These are phyloP conservation scores for Drosophila antonietae DNA, from an alignment of 2,888 invertebrate genomes.

Conservation along the genomic window DNA sequence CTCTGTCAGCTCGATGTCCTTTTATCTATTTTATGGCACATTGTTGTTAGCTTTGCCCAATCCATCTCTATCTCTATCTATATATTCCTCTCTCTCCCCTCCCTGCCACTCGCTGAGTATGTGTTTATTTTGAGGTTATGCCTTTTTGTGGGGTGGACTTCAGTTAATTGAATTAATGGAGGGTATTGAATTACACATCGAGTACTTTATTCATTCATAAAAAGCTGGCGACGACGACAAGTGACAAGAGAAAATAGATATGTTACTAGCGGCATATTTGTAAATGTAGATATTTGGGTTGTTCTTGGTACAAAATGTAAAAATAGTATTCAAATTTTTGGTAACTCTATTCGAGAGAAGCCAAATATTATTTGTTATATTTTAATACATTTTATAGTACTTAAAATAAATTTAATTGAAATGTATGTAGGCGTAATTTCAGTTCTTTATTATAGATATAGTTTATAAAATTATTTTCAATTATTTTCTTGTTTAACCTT, in stretches of 20 bases:
- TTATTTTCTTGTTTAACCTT: not conserved
- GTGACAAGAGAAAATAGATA: constrained; percentile 16
- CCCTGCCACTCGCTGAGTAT: not conserved
- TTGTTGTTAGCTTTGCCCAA: constrained; percentile 30
- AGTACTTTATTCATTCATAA: constrained; percentile 4
- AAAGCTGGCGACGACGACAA: constrained; percentile 23
- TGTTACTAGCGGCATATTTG: not conserved
- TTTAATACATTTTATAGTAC: not conserved
- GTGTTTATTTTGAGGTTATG: constrained; percentile 51
- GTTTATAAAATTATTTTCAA: too few relatives aligned
- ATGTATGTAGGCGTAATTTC: not conserved
- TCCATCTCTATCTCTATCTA: not conserved
- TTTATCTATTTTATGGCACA: constrained; percentile 34
- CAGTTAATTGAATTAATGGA: constrained; percentile 72
- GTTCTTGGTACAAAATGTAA: not conserved
- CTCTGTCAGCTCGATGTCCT: constrained; percentile 20
- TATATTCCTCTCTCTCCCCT: not conserved
- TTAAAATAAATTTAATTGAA: not conserved
- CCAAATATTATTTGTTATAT: not conserved
- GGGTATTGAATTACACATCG: constrained; percentile 56
- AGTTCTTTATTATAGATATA: too few relatives aligned
- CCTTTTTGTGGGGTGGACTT: constrained; percentile 23
- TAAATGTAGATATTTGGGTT: not conserved
- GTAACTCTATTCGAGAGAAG: not conserved
- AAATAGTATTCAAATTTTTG: not conserved